A percentile compares a stretch with the other conserved stretches of the same genome.
These are phyloP conservation scores for Brachyhypopomus occidentalis DNA, from an alignment of 2,113 vertebrate species.

Conservation along the genomic window DNA sequence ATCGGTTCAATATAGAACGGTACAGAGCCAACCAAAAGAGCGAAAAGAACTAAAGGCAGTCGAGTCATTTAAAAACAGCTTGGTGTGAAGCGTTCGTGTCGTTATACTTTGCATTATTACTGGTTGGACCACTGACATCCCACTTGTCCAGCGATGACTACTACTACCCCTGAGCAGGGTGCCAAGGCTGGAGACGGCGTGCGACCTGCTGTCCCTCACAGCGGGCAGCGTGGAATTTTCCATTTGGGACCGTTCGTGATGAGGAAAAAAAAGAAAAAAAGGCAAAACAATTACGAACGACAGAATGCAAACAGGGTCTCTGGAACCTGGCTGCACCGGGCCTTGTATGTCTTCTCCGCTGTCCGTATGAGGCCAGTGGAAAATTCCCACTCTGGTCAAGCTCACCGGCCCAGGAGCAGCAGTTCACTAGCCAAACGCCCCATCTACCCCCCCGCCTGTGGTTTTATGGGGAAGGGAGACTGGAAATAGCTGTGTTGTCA, in stretches of 20 bases:
- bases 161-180: too few relatives aligned
- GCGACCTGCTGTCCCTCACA: constrained; percentile 16
- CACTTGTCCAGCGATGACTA: too few relatives aligned
- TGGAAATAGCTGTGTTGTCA: constrained; percentile 77
- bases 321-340: constrained; percentile 58
- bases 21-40: too few relatives aligned
- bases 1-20: neutral
- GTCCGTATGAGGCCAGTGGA: constrained; percentile 72
- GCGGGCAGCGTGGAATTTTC: constrained; percentile 72
- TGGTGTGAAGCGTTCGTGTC: neutral
- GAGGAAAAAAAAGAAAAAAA: constrained; percentile 37
- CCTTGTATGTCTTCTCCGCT: constrained; percentile 67
- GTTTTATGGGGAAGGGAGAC: constrained; percentile 71
- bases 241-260: constrained; percentile 62
- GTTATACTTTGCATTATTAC: too few relatives aligned
- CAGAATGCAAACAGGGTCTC: constrained; percentile 41
- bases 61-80: neutral
- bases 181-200: neutral
- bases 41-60: neutral
- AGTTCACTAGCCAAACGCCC: constrained; percentile 66
- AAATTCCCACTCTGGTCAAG: constrained; percentile 72
- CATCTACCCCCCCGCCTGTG: constrained; percentile 47
- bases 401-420: constrained; percentile 49
- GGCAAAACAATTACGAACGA: constrained; percentile 7
- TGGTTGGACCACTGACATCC: too few relatives aligned